Evolutionary conservation across 2,888 invertebrate species (phyloP), one percentile per base, ranked within the genome.

Genomic region (Crocallis elinguaria): DNA sequence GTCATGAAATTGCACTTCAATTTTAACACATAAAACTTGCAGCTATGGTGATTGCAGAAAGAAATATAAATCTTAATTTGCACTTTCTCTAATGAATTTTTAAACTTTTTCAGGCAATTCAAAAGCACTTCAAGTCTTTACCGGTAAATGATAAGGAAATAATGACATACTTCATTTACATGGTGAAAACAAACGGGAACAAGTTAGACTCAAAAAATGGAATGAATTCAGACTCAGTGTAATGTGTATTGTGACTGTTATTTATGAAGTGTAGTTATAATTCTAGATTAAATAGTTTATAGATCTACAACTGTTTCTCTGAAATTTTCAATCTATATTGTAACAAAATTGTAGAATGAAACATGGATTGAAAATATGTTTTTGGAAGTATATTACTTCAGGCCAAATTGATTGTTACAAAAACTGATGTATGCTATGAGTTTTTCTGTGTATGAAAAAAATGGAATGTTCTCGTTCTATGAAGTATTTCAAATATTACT

Each of bases 81-180:
- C 9, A 19, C 7, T 23, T 6, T 11, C 9, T 0, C 27, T 39
- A 9, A 38, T 6, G 3, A n/a, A n/a, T 43, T 52, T 60, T 76
- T 71, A n/a, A n/a, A n/a, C 78, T 63, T 57, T 94, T 94, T 17
- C 93, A 98, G 98, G 95, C 96, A 45, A 93, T 99, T 45, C 96
- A 97, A 92, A 96, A 98, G 82, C 99, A 99, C 88, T 99, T 99
- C 89, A 97, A 97, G 87, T 95, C 97, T 53, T 96, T 99, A 83
- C 97, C 97, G 30, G 97, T 99, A 9, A 95, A 96, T 73, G 98
- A 99, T 84, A 99, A 98, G 82, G 98, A 99, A 84, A 96, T 97
- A 38, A 92, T 98, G 58, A 97, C 98, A 39, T 98, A 96, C 79
- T 99, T 99, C 82, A 97, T 99, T 73, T 98, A 98, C 82, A 98